Base-by-base conservation (phyloP, 2,113 vertebrate genomes). In the Hippocampus guttulatus region DNA sequence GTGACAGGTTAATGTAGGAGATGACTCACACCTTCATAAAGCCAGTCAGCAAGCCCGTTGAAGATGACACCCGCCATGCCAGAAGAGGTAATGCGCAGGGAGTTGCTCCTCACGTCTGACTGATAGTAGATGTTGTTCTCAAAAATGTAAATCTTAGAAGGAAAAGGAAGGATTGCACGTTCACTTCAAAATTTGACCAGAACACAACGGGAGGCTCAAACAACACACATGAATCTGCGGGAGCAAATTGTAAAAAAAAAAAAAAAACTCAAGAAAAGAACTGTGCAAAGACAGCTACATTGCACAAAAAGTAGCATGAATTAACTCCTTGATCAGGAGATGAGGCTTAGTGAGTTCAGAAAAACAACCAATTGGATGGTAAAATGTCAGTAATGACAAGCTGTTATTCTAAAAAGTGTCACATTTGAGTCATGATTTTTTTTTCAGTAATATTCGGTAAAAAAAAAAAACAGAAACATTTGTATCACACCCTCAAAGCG, bases 91-190 rank as follows among this genome's bases (percentile, higher is more conserved):
- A 98, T 90, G 67, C 96, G 88, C 75, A 98, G 92, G 38, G 96
- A 96, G 84, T 93, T 96, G 69, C 93, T 95, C 85, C 89, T 95
- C 86, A 96, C 93, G 49, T 97, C 96, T 52, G 95, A 90, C 76
- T 96, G 96, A 85, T 98, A 98, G 91, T 98, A 98, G 92, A 98
- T 97, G 88, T 98, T 98, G 78, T 98, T 98, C 91, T 98, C 96
- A 92, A 98, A 98, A 87, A 98, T 94, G 88, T 96, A 98, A 86
- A 98, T 93, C 96, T 98, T 73, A 64, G 8, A 18, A 40, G 9
- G 18, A 60, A 45, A 41, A 62, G 21, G 43, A 18, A 8, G 14
- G 3, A 3, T 11, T 6, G 58, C 5, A 33, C 21, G 25, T 61
- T 64, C 11, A 43, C 38, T 25, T 64, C 38, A 41, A 40, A 21